Evolutionary conservation across 1,140 invertebrate species (phyloP), one percentile per base, ranked within the genome.

Genomic region (Lepidostoma basale): DNA sequence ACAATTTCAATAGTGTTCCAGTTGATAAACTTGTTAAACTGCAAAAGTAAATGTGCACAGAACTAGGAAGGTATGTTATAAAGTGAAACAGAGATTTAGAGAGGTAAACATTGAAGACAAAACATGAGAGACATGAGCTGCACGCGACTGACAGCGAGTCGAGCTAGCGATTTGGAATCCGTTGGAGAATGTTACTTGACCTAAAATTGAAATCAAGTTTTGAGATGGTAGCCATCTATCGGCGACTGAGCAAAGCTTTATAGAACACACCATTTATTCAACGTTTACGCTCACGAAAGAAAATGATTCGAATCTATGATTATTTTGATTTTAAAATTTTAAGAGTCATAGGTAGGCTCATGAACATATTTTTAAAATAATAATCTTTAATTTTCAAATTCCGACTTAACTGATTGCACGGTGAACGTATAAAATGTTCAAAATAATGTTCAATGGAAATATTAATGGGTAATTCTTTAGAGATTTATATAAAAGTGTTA

Each of bases 131-230:
- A 33, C 52, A 49, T 49, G 45, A 25, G 9, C 52, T 20, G 12
- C 52, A 30, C 52, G 52, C 52, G 30, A 56, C 52, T 56, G 52
- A 56, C 52, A 56, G 52, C 52, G 18, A 18, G n/a, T n/a, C n/a
- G n/a, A n/a, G n/a, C n/a, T n/a, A n/a, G 36, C 52, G 52, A 56
- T 56, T 22, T 22, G 14, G 28, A 20, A 20, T 33, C 14, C 25
- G 18, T 18, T 18, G 45, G 45, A 56, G 52, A 56, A 56, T 56
- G 52, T 56, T 56, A 56, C 36, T 56, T 56, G 52, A 56, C 52
- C 52, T 56, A 56, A 56, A 36, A 56, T 33, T 56, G 12, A 49
- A 23, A 49, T 25, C 10, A 25, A 12, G 22, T 22, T 14, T 33
- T 14, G 28, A 36, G 18, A 20, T 33, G 36, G 8, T 39, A n/a